Base-by-base conservation (phyloP, 2,113 vertebrate species). In the Alces alces region DNA sequence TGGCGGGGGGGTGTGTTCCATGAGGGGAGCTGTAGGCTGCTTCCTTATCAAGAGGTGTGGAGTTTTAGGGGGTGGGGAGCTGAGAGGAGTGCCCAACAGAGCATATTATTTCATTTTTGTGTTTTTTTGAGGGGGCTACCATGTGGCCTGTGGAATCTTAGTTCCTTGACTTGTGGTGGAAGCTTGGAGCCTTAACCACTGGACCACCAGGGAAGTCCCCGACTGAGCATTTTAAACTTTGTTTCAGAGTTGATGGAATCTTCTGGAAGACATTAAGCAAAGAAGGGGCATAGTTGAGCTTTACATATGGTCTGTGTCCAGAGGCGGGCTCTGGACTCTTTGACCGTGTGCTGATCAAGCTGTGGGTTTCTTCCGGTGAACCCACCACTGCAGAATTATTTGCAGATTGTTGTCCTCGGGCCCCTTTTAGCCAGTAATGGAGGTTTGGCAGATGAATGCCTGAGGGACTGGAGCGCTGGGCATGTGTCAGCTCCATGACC, bases 291-390 rank as follows among this genome's bases (percentile, higher is more conserved):
- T 4, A 28, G 14, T 1, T 3, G 39, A 79, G 33, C 55, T 70
- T 89, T 73, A 0, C 8, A 4, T 13, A 5, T 30, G 39, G 52
- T 91, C 80, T 30, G 0, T 28, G 2, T 52, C 54, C 15, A 96
- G 30, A 78, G 16, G 86, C 33, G 43, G 27, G 3, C 50, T 28
- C 86, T 25, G 76, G 36, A 84, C 33, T 83, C 47, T 50, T 52
- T 3, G 27, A 30, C 45, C 28, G 2, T 33, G 33, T 23, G 5
- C 45, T 50, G 39, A 47, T 85, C 27, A 80, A 76, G 23, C 30
- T 54, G 27, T n/a, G 89, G 12, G 60, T 60, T 52, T 89, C 30
- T 95, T 91, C 80, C 54, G 39, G 15, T 39, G 73, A 91, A 43
- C 19, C 58, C 25, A 28, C 13, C 16, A 14, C 36, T 86, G 11